Evolutionary conservation across 1,140 invertebrate genomes (phyloP), one percentile per base, ranked within the genome.

Genomic region (Lasioglossum baleicum): DNA sequence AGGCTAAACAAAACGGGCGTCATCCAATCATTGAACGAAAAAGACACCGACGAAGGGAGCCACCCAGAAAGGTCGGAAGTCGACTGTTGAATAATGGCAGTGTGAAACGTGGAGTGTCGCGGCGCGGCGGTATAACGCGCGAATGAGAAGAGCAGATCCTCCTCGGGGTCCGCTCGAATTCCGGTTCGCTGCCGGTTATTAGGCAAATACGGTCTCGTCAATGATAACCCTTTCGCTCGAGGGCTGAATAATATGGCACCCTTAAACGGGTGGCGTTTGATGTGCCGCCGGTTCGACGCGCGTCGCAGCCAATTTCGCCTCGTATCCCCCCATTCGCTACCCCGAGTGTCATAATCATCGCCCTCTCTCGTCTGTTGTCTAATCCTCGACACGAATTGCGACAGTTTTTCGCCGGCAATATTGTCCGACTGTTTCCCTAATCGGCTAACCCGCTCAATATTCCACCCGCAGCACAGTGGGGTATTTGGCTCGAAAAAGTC

Each of bases 251-350:
- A 90, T 89, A 88, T 87, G 75, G 75, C 75, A 82, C 88, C 87
- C 88, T 87, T 90, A 88, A 90, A 89, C 88, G 86, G 82, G 69
- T 72, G 80, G 74, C 88, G 82, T 90, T 90, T 90, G 88, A 90
- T 90, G 88, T 89, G 84, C 83, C 87, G 80, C 84, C 86, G 88
- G 86, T 88, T 85, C 84, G 80, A 75, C 86, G 87, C 82, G 85
- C 89, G 85, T 70, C 80, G 71, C 80, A 84, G 82, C 87, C 88
- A 90, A 88, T 89, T 90, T 88, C 80, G 79, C 83, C 48, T 60
- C 68, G 42, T 61, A 26, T 22, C 44, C 7, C 69, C 63, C 74
- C 67, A 40, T 71, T 44, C 61, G 35, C 26, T 48, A 8, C 60
- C 78, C 71, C 53, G 81, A 35, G 81, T 78, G 84, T 85, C 87